phyloP scores from a whole-genome alignment of 2,797 vertebrate genomes.

The Chromis chromis region DNA sequence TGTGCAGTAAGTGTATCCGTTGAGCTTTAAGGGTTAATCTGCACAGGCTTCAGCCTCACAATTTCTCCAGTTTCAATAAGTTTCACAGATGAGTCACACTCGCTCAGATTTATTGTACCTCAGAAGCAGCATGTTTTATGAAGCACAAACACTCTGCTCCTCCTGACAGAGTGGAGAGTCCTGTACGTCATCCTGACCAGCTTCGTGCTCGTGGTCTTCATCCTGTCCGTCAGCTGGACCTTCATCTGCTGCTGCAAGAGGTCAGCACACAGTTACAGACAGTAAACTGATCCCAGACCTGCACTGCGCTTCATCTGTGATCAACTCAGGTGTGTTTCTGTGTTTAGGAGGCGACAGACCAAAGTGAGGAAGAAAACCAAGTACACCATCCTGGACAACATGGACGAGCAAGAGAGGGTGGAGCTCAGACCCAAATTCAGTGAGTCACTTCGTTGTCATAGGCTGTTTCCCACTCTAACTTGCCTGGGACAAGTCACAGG shows the following conservation, averaged over 20 bases:
- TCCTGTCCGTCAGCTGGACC: constrained; percentile 86
- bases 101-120: no score
- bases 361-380: constrained; percentile 92
- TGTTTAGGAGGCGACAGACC: constrained; percentile 86
- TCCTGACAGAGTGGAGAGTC: constrained; percentile 89
- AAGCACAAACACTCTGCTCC: not conserved
- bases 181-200: constrained; percentile 87
- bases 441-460: constrained; percentile 74
- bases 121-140: not conserved
- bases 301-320: not conserved
- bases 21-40: no score
- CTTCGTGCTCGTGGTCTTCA: constrained; percentile 81
- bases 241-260: constrained; percentile 91
- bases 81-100: no score
- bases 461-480: no score
- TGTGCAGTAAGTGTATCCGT: no score
- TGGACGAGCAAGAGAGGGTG: constrained; percentile 94
- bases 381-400: constrained; percentile 92
- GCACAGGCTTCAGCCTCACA: no score
- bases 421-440: constrained; percentile 92
- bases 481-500: no score
- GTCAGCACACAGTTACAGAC: constrained; percentile 61
- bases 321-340: not conserved
- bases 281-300: not conserved
- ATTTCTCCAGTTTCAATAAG: no score